These are phyloP conservation scores for Enhydra lutris DNA, from an alignment of 2,113 vertebrate genomes.

Conservation along the genomic window DNA sequence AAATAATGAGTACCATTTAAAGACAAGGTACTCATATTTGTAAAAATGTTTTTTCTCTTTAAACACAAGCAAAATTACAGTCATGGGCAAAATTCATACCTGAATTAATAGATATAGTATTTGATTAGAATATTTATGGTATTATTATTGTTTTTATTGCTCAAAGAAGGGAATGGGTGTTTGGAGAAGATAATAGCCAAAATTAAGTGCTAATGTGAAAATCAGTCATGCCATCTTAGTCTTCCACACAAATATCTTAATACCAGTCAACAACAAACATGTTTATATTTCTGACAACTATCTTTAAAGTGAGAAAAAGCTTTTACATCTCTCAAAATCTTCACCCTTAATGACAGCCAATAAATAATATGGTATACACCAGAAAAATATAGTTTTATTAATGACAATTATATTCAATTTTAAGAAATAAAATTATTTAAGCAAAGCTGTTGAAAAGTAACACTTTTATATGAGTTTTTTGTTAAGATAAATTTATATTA, in stretches of 20 bases:
- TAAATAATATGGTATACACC: neutral
- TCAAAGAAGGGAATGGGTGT: neutral
- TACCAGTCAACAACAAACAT: neutral
- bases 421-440: neutral
- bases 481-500: neutral
- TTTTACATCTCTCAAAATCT: neutral
- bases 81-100: neutral
- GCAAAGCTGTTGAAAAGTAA: neutral
- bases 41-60: neutral
- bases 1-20: neutral
- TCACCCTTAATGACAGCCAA: neutral
- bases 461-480: neutral
- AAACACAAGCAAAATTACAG: neutral
- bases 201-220: neutral
- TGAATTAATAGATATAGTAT: neutral
- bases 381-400: neutral
- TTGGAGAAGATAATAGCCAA: neutral
- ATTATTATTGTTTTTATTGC: neutral
- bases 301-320: neutral
- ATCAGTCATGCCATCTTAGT: neutral
- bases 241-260: neutral
- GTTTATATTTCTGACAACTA: neutral
- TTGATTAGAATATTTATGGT: neutral
- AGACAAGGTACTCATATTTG: neutral
- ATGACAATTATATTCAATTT: neutral